phyloP scores from a whole-genome alignment of 2,113 vertebrate genomes.

The Rhinopomastus cyanomelas region DNA sequence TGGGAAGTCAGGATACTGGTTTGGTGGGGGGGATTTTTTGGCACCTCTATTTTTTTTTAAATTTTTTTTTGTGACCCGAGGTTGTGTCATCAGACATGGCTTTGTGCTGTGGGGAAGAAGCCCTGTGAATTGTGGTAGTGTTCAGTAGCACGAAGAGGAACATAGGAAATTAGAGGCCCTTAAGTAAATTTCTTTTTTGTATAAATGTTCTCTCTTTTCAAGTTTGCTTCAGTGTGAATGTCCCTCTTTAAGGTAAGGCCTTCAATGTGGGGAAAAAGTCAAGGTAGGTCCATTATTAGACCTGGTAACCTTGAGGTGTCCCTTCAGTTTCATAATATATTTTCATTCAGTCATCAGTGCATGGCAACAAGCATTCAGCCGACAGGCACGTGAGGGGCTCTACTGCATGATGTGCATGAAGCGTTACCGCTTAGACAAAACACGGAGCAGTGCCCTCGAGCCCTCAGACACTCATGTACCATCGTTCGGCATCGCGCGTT shows the following conservation, averaged over 20 bases:
- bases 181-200: conserved; percentile 81
- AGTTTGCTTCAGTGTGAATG: conserved; percentile 85
- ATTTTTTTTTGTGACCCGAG: conserved; percentile 17
- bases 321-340: conserved; percentile 75
- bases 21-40: conserved; percentile 1
- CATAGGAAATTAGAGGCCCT: conserved; percentile 67
- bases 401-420: conserved; percentile 81
- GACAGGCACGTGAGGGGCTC: conserved; percentile 55
- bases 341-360: conserved; percentile 80
- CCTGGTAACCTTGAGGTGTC: conserved; percentile 73
- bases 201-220: conserved; percentile 84
- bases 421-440: conserved; percentile 71
- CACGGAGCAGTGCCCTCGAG: conserved; percentile 61
- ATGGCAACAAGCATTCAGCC: conserved; percentile 74
- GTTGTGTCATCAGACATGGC: neutral
- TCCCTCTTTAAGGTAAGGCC: conserved; percentile 85
- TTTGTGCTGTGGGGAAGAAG: conserved; percentile 46
- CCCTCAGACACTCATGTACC: conserved; percentile 46
- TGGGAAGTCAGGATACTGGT: conserved; percentile 54
- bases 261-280: conserved; percentile 76
- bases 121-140: conserved; percentile 50
- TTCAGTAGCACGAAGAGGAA: conserved; percentile 62
- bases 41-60: neutral
- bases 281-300: conserved; percentile 82
- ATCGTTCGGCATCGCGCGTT: conserved; percentile 52